These are phyloP conservation scores for Trichechus manatus DNA, from an alignment of 2,113 vertebrate genomes.

Conservation along the genomic window DNA sequence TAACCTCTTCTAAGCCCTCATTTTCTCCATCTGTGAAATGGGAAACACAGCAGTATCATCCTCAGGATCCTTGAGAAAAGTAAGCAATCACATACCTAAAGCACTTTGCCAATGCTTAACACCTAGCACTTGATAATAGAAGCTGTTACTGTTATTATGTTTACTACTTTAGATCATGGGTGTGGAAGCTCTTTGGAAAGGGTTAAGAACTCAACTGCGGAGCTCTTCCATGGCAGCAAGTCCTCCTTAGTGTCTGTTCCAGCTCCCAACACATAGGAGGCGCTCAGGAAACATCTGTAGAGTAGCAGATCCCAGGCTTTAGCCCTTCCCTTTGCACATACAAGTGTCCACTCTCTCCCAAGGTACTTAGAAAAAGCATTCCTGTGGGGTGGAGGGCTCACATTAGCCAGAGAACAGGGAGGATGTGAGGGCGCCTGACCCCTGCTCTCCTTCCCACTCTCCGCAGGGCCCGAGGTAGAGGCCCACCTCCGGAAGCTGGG, in stretches of 20 bases:
- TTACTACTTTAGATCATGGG: neutral
- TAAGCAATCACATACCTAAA: neutral
- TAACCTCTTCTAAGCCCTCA: slow-evolving; percentile 7
- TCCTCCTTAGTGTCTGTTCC: neutral
- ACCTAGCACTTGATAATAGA: neutral
- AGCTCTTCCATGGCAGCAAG: neutral
- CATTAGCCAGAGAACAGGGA: neutral
- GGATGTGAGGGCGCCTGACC: neutral
- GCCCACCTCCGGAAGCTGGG: slow-evolving; percentile 91
- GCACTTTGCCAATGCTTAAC: neutral
- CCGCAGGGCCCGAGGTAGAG: slow-evolving; percentile 90
- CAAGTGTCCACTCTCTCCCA: neutral
- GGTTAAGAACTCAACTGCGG: neutral
- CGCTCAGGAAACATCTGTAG: slow-evolving; percentile 29
- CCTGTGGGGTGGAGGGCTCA: neutral
- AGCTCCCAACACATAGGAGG: neutral
- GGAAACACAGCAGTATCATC: neutral
- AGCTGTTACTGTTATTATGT: neutral
- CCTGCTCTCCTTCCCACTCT: neutral
- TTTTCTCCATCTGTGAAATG: slow-evolving; percentile 19
- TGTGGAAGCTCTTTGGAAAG: neutral
- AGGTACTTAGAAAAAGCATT: neutral
- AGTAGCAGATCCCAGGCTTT: neutral
- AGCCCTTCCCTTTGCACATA: neutral
- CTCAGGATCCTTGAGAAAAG: neutral